These are phyloP conservation scores for Urophycis tenuis DNA, from an alignment of 2,797 vertebrate genomes.

Conservation along the genomic window DNA sequence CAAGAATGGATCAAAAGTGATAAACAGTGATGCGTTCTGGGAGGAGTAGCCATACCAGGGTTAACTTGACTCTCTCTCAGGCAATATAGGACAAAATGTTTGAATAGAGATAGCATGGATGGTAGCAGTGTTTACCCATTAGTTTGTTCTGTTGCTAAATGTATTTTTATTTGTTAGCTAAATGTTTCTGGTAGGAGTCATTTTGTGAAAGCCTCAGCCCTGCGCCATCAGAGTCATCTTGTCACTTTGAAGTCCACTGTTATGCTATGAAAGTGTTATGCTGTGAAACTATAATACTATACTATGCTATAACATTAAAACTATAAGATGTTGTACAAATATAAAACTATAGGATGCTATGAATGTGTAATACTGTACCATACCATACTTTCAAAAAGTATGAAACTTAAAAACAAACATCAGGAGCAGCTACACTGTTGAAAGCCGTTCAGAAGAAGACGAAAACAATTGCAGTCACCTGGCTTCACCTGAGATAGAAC, in stretches of 20 bases:
- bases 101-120: no score
- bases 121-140: not conserved
- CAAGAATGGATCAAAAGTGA: not conserved
- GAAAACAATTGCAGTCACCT: not conserved
- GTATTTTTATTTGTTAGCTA: not conserved
- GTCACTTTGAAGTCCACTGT: not conserved
- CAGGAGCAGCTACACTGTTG: not conserved
- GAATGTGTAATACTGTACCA: no score
- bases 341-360: not conserved
- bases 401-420: not conserved
- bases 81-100: not conserved
- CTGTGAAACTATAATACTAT: not conserved
- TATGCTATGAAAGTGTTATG: not conserved
- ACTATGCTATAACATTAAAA: no score
- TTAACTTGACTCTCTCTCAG: not conserved
- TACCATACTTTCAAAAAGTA: not conserved
- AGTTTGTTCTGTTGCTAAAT: not conserved
- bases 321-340: not conserved
- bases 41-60: not conserved
- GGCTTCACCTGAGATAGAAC: not conserved
- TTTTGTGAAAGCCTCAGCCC: not conserved
- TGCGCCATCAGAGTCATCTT: not conserved
- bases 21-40: not conserved
- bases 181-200: not conserved
- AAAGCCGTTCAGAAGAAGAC: not conserved